Evolutionary conservation across 2,888 invertebrate genomes (phyloP), one percentile per base, ranked within the genome.

Genomic region (Sarcophaga caerulescens): DNA sequence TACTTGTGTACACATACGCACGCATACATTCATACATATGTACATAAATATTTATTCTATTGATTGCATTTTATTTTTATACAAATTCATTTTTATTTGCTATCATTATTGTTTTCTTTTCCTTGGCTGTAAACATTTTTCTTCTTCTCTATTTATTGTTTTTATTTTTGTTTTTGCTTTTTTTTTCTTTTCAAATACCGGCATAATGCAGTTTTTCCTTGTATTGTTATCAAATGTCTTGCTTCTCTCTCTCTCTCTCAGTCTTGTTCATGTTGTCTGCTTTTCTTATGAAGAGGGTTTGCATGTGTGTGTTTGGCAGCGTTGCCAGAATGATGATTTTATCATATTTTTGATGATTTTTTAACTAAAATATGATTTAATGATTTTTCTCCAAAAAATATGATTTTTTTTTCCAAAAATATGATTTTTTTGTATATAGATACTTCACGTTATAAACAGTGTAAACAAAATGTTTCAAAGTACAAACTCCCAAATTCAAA

Each of bases 171-270:
- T 14, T 19, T 68, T n/a, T 47, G 2, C 10, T 5, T 47, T 2
- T 21, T 62, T 4, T 69, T 59, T 52, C 35, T 68, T 66, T 69
- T 52, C 76, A 81, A 81, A 57, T 74, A 73, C 81, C 81, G 81
- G 81, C 85, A 77, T 47, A 62, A 71, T 81, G 80, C 81, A 77
- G 74, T 69, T 78, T 57, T 74, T 52, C 45, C 59, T 45, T 60
- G 65, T 57, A 17, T 52, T 68, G 66, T 65, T 25, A 65, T 66
- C 59, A 23, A 66, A 52, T 69, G 52, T 19, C 45, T 65, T 52
- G 14, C 57, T 25, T 59, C 8, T 71, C 11, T 59, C 12, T 11
- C 45, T 57, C 25, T 70, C 23, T 4, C 17, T 57, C n/a, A 8
- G 25, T 45, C 10, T 35, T 45, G 19, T 19, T 35, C 6, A 3